Evolutionary conservation across 2,888 invertebrate genomes (phyloP), one percentile per base, ranked within the genome.

Genomic region (Protophormia terraenovae): DNA sequence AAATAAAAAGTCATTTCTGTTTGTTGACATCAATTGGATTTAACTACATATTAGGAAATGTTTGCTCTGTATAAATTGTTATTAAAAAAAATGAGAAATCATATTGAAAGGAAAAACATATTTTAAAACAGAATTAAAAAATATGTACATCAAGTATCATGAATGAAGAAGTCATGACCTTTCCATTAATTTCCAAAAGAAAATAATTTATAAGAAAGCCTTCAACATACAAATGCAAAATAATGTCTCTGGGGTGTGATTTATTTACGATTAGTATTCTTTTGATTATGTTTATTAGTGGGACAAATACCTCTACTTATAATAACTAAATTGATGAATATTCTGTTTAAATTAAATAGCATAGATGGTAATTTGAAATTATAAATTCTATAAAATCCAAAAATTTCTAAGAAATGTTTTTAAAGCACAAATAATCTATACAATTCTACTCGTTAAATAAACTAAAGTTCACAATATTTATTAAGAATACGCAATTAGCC

Each of bases 1-100:
- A n/a, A n/a, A n/a, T n/a, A n/a, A n/a, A n/a, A n/a, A n/a, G n/a
- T n/a, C n/a, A n/a, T n/a, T n/a, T n/a, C n/a, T 67, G 10, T 67
- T 67, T 67, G 67, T 47, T 50, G 47, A 50, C 47, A 50, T 12
- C 67, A 67, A 67, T 67, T 67, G 67, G 47, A 67, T 50, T 67
- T 67, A n/a, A n/a, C n/a, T n/a, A n/a, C n/a, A n/a, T n/a, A 67
- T 67, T 67, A 32, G 47, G 29, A 67, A 45, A 50, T 47, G 16
- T 67, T 67, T 67, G 67, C 19, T 29, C 27, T 67, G 66, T 67
- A 50, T 66, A 66, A 66, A 29, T 66, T 66, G 27, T n/a, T 4
- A 4, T 32, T 19, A 7, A 50, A 8, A 67, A 4, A 66, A 66
- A 22, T 29, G 5, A 14, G 5, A 16, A 66, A 27, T n/a, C n/a